phyloP scores from a whole-genome alignment of 1,140 invertebrate species.

The Drosophila novamexicana region DNA sequence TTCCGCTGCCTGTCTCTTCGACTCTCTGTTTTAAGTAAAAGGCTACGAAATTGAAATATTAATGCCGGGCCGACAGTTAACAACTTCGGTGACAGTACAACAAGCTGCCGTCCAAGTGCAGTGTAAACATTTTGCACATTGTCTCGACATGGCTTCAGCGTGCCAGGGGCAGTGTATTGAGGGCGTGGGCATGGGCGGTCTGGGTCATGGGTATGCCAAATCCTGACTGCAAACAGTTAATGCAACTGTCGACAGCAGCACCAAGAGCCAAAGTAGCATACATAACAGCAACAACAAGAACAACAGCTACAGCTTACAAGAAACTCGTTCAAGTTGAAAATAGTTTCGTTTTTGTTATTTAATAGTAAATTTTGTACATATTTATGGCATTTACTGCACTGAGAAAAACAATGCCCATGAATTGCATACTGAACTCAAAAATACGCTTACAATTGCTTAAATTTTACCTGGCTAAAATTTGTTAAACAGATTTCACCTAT shows the following conservation, averaged over 20 bases:
- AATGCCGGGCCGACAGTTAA: conserved; percentile 28
- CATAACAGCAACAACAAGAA: conserved; percentile 8
- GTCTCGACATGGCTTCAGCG: conserved; percentile 37
- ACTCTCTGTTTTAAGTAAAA: conserved; percentile 4
- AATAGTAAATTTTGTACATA: neutral
- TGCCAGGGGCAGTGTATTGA: neutral
- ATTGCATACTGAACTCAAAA: too few species aligned
- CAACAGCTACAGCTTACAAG: conserved; percentile 17
- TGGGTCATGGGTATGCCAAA: conserved; percentile 4
- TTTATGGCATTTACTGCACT: too few species aligned
- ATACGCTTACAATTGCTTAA: too few species aligned
- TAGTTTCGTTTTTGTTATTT: neutral
- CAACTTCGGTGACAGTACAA: conserved; percentile 29
- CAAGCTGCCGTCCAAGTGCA: conserved; percentile 46
- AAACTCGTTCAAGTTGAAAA: neutral
- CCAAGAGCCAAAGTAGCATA: neutral
- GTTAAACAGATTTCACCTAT: too few species aligned
- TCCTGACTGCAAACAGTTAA: conserved; percentile 41
- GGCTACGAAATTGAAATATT: conserved; percentile 46
- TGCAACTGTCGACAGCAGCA: conserved; percentile 27
- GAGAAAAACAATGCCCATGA: neutral
- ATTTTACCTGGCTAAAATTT: too few species aligned
- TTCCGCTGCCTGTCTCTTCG: neutral
- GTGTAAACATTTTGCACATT: conserved; percentile 63
- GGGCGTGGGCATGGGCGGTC: neutral